Conservation (phyloP, 2,888 invertebrate species). For the Diabrotica balteata region DNA sequence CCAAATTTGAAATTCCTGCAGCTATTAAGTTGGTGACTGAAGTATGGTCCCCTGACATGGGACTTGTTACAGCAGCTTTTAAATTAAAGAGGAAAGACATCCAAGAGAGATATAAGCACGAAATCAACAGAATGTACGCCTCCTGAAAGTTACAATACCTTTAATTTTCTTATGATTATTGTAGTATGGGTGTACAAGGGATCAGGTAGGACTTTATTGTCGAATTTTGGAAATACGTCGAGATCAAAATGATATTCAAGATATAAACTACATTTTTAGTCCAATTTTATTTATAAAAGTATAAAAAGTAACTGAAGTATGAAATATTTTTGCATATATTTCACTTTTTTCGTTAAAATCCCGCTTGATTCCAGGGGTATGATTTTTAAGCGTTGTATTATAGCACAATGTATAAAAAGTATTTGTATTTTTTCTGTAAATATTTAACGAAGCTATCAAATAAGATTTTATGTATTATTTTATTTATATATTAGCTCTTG, state of each 20-base stretch:
- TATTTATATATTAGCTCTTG: conserved; percentile 36
- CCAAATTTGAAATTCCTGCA: conserved; percentile 91
- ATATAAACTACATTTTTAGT: too few species aligned
- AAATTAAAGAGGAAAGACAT: conserved; percentile 97
- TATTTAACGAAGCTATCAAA: conserved; percentile 29
- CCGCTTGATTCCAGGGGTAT: conserved; percentile 2
- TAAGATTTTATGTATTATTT: conserved; percentile 34
- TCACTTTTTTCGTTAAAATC: not conserved
- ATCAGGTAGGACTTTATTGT: not conserved
- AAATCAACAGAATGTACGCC: conserved; percentile 93
- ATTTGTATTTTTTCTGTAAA: conserved; percentile 37
- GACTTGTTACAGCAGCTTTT: conserved; percentile 96
- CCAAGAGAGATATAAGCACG: conserved; percentile 89
- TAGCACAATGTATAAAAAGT: conserved; percentile 32
- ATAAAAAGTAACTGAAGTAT: too few species aligned
- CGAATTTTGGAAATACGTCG: too few species aligned
- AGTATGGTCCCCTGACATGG: conserved; percentile 97
- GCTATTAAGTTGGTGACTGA: conserved; percentile 88
- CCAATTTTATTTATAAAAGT: too few species aligned
- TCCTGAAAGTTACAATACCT: conserved; percentile 70
- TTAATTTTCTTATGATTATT: conserved; percentile 5
- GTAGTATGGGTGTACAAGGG: not conserved
- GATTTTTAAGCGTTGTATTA: conserved; percentile 33
- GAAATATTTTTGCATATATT: too few species aligned
- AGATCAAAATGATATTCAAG: too few species aligned